Conservation (phyloP, 2,797 vertebrate genomes). For the Zalophus californianus region DNA sequence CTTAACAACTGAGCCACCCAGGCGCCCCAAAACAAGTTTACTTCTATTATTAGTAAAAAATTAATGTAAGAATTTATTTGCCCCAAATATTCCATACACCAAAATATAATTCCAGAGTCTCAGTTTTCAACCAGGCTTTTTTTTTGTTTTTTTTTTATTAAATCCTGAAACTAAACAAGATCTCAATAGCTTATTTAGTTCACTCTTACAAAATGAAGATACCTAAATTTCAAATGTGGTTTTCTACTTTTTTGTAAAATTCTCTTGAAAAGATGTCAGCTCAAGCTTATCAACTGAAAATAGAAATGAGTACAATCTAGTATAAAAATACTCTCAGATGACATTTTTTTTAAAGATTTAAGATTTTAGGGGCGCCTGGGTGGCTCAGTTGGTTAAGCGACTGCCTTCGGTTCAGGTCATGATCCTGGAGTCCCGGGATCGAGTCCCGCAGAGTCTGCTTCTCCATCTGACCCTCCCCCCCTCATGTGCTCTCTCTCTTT, state of each 20-base stretch:
- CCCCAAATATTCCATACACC: not conserved
- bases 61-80: not conserved
- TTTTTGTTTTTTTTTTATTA: not conserved
- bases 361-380: no score
- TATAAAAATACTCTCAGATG: constrained; percentile 33
- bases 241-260: constrained; percentile 30
- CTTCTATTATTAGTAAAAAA: constrained; percentile 26
- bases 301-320: not conserved
- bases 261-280: not conserved
- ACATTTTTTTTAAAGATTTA: not conserved
- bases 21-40: not conserved
- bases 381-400: no score
- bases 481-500: no score
- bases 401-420: no score
- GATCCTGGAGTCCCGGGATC: no score
- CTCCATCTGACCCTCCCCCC: no score
- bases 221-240: not conserved
- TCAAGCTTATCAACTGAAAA: not conserved
- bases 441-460: no score
- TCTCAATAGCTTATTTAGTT: not conserved
- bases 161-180: not conserved
- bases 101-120: not conserved
- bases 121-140: not conserved
- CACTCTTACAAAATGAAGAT: not conserved
- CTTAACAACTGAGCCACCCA: no score